Evolutionary conservation across 2,888 invertebrate species (phyloP), one percentile per base, ranked within the genome.

Genomic region (Heterodera filipjevi): DNA sequence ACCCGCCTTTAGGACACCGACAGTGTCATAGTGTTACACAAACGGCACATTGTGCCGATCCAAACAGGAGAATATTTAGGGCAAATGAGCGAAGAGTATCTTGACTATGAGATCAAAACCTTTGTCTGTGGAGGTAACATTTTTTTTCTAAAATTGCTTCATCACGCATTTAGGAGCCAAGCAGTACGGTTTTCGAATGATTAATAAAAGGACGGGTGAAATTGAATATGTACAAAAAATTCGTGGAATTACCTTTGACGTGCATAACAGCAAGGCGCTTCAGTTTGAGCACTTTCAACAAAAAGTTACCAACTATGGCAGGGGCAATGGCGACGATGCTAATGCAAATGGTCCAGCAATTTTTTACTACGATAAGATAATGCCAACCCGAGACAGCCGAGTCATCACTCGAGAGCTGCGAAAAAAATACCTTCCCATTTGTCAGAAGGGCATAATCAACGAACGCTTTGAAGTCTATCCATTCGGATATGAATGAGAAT

Each of bases 191-290:
- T 33, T 74, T 14, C 30, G 44, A 33, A 30, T 74, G 44, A 0
- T 16, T 1, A 27, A 49, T 16, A 27, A 72, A n/a, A 30, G 33
- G 12, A 49, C 10, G 14, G 72, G 72, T 2, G 27, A n/a, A n/a
- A 44, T 39, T 1, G n/a, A 39, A 16, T 49, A 72, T 30, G 49
- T 49, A 32, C 44, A 49, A 44, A 72, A 72, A n/a, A 30, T 72
- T 3, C n/a, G 72, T 14, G 72, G 72, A 2, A 72, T 72, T n/a
- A 72, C 72, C 14, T 49, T 72, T 27, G 72, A 72, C 27, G 72
- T 49, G 46, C 1, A 5, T 19, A 72, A 72, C 44, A n/a, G n/a
- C 6, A 19, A 72, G 30, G 72, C 44, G 27, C 72, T 72, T 2
- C 72, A 72, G 39, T 72, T 39, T 49, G 72, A 72, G 0, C 14